Conservation (phyloP, 2,797 vertebrate species). For the Poeciliopsis infans region DNA sequence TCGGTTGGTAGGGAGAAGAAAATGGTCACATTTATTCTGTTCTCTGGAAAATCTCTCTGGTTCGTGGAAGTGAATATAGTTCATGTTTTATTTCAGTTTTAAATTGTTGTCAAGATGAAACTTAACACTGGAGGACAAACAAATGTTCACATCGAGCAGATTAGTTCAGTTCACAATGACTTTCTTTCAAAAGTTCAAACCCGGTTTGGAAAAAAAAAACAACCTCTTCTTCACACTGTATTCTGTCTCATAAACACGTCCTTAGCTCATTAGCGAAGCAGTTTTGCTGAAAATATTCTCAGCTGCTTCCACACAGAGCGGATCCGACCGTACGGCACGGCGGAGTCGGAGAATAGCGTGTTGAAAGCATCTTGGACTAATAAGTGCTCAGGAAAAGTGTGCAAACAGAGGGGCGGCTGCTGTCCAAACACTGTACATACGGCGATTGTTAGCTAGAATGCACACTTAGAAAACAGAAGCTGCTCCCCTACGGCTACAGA, state of each 20-base stretch:
- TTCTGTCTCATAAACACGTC: background rate
- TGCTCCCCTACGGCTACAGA: background rate
- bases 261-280: slow-evolving; percentile 23
- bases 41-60: background rate
- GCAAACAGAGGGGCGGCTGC: slow-evolving; percentile 32
- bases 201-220: background rate
- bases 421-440: slow-evolving; percentile 32
- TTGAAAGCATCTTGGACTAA: slow-evolving; percentile 20
- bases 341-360: slow-evolving; percentile 19
- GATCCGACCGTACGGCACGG: slow-evolving; percentile 1
- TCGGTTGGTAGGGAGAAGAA: background rate
- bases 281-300: slow-evolving; percentile 16
- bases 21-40: background rate
- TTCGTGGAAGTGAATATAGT: background rate
- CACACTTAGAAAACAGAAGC: slow-evolving; percentile 11
- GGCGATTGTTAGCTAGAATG: slow-evolving; percentile 7
- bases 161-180: background rate
- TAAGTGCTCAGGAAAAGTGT: slow-evolving; percentile 38
- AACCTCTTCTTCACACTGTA: background rate
- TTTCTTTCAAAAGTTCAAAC: background rate
- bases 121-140: background rate
- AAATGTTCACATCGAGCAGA: background rate
- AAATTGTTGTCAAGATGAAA: background rate
- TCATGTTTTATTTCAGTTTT: background rate
- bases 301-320: slow-evolving; percentile 13